Percentiles rank a stretch among this genome's conserved stretches.
These are phyloP conservation scores for Pseudomyrmex flavicornis DNA, from an alignment of 1,140 invertebrate species.

Conservation along the genomic window DNA sequence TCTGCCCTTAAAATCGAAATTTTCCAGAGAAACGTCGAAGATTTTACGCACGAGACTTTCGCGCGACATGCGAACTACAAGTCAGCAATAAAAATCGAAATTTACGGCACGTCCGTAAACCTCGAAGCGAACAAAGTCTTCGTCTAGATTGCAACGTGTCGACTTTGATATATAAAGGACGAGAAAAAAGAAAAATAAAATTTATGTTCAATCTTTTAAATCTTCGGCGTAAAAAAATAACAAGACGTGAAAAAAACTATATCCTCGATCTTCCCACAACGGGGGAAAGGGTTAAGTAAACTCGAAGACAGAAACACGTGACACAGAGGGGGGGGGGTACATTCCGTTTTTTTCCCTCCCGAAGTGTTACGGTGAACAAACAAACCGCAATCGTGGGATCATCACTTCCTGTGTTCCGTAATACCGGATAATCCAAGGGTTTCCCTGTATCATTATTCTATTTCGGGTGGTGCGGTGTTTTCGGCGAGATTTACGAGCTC, in stretches of 20 bases:
- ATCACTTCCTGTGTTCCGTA: neutral
- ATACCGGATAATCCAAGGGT: slow-evolving; percentile 31
- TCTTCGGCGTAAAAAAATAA: neutral
- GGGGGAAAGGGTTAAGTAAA: neutral
- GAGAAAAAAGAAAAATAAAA: neutral
- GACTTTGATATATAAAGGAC: neutral
- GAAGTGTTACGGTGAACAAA: slow-evolving; percentile 12
- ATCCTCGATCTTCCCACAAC: neutral
- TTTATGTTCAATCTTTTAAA: slow-evolving; percentile 11
- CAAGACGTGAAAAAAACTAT: neutral
- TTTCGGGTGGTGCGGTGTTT: slow-evolving; percentile 51
- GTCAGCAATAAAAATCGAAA: slow-evolving; percentile 12
- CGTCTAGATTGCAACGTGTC: neutral
- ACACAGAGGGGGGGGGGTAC: neutral
- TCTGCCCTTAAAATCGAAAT: too few relatives aligned
- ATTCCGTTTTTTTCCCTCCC: neutral
- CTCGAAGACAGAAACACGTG: neutral
- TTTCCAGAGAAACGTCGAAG: neutral
- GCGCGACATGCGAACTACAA: neutral
- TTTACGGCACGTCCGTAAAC: neutral
- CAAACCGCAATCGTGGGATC: neutral
- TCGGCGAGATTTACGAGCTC: slow-evolving; percentile 57
- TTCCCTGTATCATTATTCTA: slow-evolving; percentile 61
- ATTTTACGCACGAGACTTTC: neutral
- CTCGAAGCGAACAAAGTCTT: neutral